Conservation (phyloP, 92 coral and sea anemone genomes). For the Phymanthus crucifer region DNA sequence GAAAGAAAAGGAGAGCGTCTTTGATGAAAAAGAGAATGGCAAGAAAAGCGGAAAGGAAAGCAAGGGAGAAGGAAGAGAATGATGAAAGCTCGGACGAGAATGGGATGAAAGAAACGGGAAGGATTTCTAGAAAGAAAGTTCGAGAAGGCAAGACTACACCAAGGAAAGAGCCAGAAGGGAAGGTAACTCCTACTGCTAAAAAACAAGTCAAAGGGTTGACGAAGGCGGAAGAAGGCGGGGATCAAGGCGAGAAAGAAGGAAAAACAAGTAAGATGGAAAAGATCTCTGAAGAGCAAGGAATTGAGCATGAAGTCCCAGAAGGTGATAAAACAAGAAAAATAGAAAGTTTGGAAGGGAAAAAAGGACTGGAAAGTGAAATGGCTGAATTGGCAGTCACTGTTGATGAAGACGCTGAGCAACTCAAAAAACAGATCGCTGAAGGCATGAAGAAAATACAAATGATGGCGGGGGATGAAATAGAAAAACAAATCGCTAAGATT, state of each 20-base stretch:
- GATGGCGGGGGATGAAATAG: neutral
- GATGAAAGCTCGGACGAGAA: neutral
- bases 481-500: neutral
- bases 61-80: constrained; percentile 21
- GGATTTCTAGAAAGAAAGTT: neutral
- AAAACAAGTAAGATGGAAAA: neutral
- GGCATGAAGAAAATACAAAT: neutral
- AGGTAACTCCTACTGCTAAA: neutral
- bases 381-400: neutral
- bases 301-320: neutral
- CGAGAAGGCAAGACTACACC: constrained; percentile 11
- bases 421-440: neutral
- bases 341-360: neutral
- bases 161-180: neutral
- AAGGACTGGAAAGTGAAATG: neutral
- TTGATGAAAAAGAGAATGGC: constrained; percentile 20
- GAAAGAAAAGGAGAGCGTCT: constrained; percentile 20
- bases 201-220: neutral
- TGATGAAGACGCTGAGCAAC: neutral
- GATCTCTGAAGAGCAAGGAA: neutral
- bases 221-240: neutral
- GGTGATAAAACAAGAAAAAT: neutral
- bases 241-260: neutral
- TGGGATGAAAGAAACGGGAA: neutral
- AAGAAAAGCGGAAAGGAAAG: constrained; percentile 23